Evolutionary conservation across 2,113 vertebrate species (phyloP), one percentile per base, ranked within the genome.

Genomic region (Ammodytes dubius): DNA sequence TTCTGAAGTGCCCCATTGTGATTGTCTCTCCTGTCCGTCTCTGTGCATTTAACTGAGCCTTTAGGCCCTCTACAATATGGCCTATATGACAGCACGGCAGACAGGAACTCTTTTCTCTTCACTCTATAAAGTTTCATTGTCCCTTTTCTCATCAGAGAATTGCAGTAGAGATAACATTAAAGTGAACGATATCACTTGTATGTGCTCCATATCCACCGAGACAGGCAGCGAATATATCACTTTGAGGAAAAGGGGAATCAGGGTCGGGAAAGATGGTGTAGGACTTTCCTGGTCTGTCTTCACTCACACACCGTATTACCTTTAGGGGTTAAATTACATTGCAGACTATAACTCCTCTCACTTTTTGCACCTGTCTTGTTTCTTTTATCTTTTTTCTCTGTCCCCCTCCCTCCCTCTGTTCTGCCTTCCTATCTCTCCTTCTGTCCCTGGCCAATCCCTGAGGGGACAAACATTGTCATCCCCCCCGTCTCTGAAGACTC

Each of bases 61-160:
- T 67, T 60, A 64, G 81, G 61, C 68, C 69, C n/a, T 53, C 43
- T 82, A 71, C 69, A 85, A 73, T 77, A 82, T 67, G 75, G 61
- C 77, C 74, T 75, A 58, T 75, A 58, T 81, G 80, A 88, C 87
- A 87, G 74, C 79, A n/a, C 4, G 1, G 54, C 68, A 77, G 76
- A 81, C 82, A 82, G 27, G 87, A 85, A 78, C 58, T 74, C 75
- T 81, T 88, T 82, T 85, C 66, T 88, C 82, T 79, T 84, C 84
- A 84, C 81, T 53, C 70, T 76, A 87, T 88, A 88, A 88, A 92
- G 84, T 88, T 91, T 89, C 83, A 91, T 87, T 86, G 87, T 84
- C 70, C 74, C 49, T 77, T 86, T 91, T 89, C 72, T 91, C 86
- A 85, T 89, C 82, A 60, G 86, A 76, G 87, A 59, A 89, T 84